A percentile compares a stretch with the other conserved stretches of the same genome.
These are phyloP conservation scores for Anoplius nigerrimus DNA, from an alignment of 2,888 invertebrate species.

Conservation along the genomic window DNA sequence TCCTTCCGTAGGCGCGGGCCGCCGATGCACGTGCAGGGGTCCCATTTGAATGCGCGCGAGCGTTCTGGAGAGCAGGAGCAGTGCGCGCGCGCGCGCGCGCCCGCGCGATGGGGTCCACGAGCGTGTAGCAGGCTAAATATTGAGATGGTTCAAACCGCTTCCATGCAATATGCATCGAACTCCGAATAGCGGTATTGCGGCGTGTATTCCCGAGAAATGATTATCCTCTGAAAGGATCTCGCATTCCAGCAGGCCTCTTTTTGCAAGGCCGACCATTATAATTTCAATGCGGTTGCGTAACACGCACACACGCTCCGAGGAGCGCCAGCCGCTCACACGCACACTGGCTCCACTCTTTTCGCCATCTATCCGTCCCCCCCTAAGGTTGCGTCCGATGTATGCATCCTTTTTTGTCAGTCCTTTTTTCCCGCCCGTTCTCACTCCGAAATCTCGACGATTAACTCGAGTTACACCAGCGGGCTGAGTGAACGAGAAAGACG, in stretches of 20 bases:
- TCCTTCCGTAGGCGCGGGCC: too few species aligned
- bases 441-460: too few species aligned
- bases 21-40: constrained; percentile 2
- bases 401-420: too few species aligned
- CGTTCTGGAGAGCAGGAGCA: not conserved
- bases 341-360: constrained; percentile 17
- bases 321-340: constrained; percentile 9
- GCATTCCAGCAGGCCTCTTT: constrained; percentile 44
- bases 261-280: constrained; percentile 47
- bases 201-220: constrained; percentile 39
- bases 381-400: constrained; percentile 10
- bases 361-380: constrained; percentile 9
- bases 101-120: constrained; percentile 12
- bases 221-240: constrained; percentile 48
- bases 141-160: constrained; percentile 34
- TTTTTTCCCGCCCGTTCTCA: too few species aligned
- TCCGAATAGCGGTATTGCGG: constrained; percentile 37
- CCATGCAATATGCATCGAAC: constrained; percentile 37
- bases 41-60: too few species aligned
- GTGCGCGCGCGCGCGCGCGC: constrained; percentile 17
- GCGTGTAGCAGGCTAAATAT: constrained; percentile 11
- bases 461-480: not conserved
- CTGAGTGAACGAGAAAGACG: not conserved
- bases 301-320: not conserved
- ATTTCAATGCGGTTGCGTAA: constrained; percentile 42